Evolutionary conservation across 1,140 invertebrate species (phyloP).

Genomic region (Drosophila eugracilis): DNA sequence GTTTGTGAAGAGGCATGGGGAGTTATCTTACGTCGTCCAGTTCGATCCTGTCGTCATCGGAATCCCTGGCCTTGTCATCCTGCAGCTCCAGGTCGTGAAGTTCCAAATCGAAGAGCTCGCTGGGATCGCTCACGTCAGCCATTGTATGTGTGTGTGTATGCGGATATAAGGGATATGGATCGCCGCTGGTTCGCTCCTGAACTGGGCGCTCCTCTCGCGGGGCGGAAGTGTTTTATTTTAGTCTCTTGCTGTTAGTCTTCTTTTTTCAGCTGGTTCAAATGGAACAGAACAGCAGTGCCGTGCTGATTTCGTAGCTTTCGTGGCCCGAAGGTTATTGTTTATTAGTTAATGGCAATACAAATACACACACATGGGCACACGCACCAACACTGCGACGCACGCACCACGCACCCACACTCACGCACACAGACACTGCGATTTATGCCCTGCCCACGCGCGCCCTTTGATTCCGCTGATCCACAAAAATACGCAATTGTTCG

Average conservation of each 20-base stretch:
- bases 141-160: slow-evolving; percentile 85
- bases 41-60: slow-evolving; percentile 94
- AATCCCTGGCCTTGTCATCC: slow-evolving; percentile 90
- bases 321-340: slow-evolving; percentile 78
- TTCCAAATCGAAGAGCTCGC: slow-evolving; percentile 94
- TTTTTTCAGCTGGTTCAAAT: slow-evolving; percentile 28
- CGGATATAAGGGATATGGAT: slow-evolving; percentile 13
- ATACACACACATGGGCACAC: slow-evolving; percentile 43
- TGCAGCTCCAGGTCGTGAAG: slow-evolving; percentile 86
- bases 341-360: slow-evolving; percentile 82
- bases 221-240: slow-evolving; percentile 66
- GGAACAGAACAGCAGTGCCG: slow-evolving; percentile 22
- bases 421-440: slow-evolving; percentile 35
- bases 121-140: slow-evolving; percentile 87
- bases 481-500: slow-evolving; percentile 43
- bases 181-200: slow-evolving; percentile 6
- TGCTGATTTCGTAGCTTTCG: slow-evolving; percentile 43
- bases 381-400: slow-evolving; percentile 51
- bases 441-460: slow-evolving; percentile 45
- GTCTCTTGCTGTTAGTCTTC: slow-evolving; percentile 20
- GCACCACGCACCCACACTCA: slow-evolving; percentile 36
- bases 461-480: slow-evolving; percentile 30
- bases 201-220: slow-evolving; percentile 24
- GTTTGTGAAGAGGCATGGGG: slow-evolving; percentile 21
- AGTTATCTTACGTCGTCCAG: slow-evolving; percentile 89